Base-by-base conservation (phyloP, 2,113 vertebrate species). In the Atherinomorus stipes region DNA sequence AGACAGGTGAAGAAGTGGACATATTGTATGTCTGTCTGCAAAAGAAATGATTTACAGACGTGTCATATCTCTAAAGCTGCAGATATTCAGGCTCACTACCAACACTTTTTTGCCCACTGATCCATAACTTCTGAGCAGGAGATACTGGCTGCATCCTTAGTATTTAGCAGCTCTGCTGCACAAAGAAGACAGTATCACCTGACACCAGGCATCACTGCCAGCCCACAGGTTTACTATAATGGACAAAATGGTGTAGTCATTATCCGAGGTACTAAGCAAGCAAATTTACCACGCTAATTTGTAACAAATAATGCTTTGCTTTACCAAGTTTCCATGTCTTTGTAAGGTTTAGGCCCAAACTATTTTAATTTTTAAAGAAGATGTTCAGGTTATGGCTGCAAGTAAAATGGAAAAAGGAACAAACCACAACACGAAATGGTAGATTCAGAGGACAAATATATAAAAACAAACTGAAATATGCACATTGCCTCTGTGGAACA, bases 31-130 rank as follows among this genome's bases (percentile, higher is more conserved):
- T 76, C 86, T 44, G 73, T 78, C 83, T 87, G 77, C 82, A 85
- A 81, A 69, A 83, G 86, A 86, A 89, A 90, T 92, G 85, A 90
- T 86, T 91, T 81, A 87, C 81, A 61, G 63, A 84, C 62, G 22
- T 56, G 49, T 81, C 37, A 63, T 47, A 45, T 76, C 70, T 71
- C 69, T 68, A 50, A 79, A 82, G 80, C 61, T 52, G 23, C 72
- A 83, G 84, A 85, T 74, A 75, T 81, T 50, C 63, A 53, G 74
- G 53, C 74, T 78, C 64, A 54, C 64, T 72, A 64, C 74, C 51
- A 75, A 75, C 58, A n/a, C 31, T 13, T 65, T 1, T 74, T 72
- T 63, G 69, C 76, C 22, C 45, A 18, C 7, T 67, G 60, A 69
- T 42, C 56, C 61, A 40, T 84, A 81, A 84, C 75, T 76, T 77